Evolutionary conservation across 2,113 vertebrate species (phyloP), one percentile per base, ranked within the genome.

Genomic region (Pelusios castaneus): DNA sequence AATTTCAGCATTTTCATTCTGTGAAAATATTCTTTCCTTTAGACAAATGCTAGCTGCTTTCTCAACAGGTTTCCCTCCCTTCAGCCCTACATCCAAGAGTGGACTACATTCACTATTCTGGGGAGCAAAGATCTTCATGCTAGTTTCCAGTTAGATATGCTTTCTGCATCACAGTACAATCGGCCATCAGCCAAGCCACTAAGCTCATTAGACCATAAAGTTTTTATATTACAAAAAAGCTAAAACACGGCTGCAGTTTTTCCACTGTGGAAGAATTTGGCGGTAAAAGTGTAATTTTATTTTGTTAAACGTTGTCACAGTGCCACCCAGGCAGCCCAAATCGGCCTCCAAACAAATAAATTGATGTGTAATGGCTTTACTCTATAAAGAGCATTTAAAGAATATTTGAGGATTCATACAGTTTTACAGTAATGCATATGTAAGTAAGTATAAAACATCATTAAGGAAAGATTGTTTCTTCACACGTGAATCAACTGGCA

Each of bases 11-110:
- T 38, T 67, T 67, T 38, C 63, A 67, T 67, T 67, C 17, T 9
- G 91, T 90, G 51, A 91, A 94, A 51, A 67, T 89, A 93, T 45
- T 86, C 25, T 92, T 94, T 94, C 82, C 34, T 67, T 77, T 88
- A 93, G 85, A 82, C 41, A 90, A 93, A 93, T 95, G 94, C 95
- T 63, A 97, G 88, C 82, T 91, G 94, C 86, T 95, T 93, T 94
- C 92, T 93, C 96, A 43, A 92, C 88, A 95, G 90, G 77, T 73
- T 82, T 91, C 87, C 34, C 84, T 93, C 84, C 80, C 92, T 82
- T 94, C 84, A 89, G 95, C 89, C 90, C 38, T 56, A 52, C 2
- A 31, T 96, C 94, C 96, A 97, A 95, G 81, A 93, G 49, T 89
- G 88, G 92, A 38, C 80, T 34, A 93, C 81, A 93, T 91, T 92